Conservation (phyloP, 2,797 vertebrate species). For the Florisuga fusca region DNA sequence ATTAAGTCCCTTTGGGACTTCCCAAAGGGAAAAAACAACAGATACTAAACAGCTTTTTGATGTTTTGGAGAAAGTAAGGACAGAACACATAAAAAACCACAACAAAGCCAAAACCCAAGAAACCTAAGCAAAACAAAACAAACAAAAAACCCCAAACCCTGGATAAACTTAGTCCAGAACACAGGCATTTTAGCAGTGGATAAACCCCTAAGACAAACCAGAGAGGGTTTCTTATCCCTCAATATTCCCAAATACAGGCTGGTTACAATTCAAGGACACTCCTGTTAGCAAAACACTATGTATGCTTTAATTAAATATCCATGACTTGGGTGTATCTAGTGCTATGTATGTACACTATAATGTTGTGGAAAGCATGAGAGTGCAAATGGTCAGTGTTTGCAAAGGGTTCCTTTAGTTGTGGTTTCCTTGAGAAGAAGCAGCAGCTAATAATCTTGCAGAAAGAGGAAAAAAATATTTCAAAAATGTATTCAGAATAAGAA, state of each 20-base stretch:
- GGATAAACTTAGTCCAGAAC: not conserved
- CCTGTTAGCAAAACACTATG: not conserved
- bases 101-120: too few relatives aligned
- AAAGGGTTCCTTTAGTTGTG: not conserved
- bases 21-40: not conserved
- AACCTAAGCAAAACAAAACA: too few relatives aligned
- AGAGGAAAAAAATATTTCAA: not conserved
- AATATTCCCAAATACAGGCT: not conserved
- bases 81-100: not conserved
- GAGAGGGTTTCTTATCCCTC: not conserved
- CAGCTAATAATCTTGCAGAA: not conserved
- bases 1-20: too few relatives aligned
- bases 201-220: not conserved
- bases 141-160: not conserved
- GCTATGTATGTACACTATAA: not conserved
- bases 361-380: not conserved
- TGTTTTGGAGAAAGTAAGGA: not conserved
- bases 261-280: not conserved
- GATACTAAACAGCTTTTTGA: not conserved
- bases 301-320: not conserved
- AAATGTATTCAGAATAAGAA: not conserved
- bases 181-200: not conserved
- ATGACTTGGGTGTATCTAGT: not conserved
- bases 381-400: not conserved
- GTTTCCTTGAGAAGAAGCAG: not conserved